Conservation (phyloP, 2,888 invertebrate species). For the Brachycybe producta region DNA sequence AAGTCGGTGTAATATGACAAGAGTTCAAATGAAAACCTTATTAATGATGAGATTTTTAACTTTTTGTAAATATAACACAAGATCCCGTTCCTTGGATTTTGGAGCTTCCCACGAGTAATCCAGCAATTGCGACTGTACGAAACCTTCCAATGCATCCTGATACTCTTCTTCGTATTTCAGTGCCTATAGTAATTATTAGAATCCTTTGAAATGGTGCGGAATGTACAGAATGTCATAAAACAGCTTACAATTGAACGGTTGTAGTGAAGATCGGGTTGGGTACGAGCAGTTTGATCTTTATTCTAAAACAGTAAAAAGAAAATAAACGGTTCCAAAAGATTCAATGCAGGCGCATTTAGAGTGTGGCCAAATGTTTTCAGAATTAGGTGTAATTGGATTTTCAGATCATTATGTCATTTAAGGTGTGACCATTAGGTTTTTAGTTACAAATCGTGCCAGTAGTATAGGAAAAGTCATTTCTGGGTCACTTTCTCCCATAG, state of each 20-base stretch:
- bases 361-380: no score
- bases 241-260: conserved; percentile 65
- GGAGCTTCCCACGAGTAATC: conserved; percentile 67
- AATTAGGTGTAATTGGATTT: no score
- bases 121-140: conserved; percentile 49
- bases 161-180: conserved; percentile 67
- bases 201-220: neutral
- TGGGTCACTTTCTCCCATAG: no score
- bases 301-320: conserved; percentile 39
- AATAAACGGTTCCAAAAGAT: neutral
- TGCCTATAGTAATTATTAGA: conserved; percentile 40
- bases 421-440: no score
- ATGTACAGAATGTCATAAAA: no score
- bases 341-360: neutral
- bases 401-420: no score
- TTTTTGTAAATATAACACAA: conserved; percentile 50
- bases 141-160: conserved; percentile 52
- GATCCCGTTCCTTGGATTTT: conserved; percentile 44
- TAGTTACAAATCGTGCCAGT: no score
- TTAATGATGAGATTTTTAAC: conserved; percentile 49
- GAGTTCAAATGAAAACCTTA: conserved; percentile 35
- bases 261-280: conserved; percentile 65
- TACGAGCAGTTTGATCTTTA: conserved; percentile 53
- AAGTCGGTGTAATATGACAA: neutral
- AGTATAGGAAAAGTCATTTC: no score